Conservation (phyloP, 2,888 invertebrate species). For the Steinernema scapterisci region DNA sequence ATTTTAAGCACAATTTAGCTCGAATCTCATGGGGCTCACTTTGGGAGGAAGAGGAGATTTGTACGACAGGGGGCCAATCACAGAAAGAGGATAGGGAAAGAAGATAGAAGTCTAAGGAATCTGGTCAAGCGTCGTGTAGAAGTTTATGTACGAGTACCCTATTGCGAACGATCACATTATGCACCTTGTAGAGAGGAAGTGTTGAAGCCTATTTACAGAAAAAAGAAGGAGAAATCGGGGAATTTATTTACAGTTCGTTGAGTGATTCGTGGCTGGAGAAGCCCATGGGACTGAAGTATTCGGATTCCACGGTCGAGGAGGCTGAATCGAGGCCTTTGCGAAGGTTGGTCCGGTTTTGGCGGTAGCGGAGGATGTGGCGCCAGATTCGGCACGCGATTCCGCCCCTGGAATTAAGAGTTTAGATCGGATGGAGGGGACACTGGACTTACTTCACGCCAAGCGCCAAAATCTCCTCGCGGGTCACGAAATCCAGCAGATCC, state of each 20-base stretch:
- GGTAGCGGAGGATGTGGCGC: constrained; percentile 50
- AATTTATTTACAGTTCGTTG: constrained; percentile 19
- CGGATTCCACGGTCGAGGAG: constrained; percentile 15
- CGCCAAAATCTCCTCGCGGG: constrained; percentile 81
- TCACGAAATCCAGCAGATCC: constrained; percentile 80
- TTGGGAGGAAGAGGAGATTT: background rate
- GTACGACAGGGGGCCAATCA: constrained; percentile 5
- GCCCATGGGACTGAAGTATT: constrained; percentile 26
- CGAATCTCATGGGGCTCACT: constrained; percentile 16
- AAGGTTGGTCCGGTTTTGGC: background rate
- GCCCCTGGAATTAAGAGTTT: constrained; percentile 54
- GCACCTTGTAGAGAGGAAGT: constrained; percentile 16
- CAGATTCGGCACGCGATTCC: constrained; percentile 65
- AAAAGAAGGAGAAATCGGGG: background rate
- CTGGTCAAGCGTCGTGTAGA: constrained; percentile 7
- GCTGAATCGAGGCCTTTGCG: constrained; percentile 18
- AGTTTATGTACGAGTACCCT: constrained; percentile 4
- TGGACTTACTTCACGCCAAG: constrained; percentile 77
- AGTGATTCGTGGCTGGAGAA: constrained; percentile 27
- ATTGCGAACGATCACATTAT: constrained; percentile 31
- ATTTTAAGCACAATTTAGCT: no score
- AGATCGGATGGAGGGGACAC: background rate
- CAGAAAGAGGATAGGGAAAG: background rate
- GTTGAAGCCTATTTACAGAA: constrained; percentile 3
- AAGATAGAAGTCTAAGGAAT: constrained; percentile 25